Base-by-base conservation (phyloP, 2,113 vertebrate genomes). In the Pandion haliaetus region DNA sequence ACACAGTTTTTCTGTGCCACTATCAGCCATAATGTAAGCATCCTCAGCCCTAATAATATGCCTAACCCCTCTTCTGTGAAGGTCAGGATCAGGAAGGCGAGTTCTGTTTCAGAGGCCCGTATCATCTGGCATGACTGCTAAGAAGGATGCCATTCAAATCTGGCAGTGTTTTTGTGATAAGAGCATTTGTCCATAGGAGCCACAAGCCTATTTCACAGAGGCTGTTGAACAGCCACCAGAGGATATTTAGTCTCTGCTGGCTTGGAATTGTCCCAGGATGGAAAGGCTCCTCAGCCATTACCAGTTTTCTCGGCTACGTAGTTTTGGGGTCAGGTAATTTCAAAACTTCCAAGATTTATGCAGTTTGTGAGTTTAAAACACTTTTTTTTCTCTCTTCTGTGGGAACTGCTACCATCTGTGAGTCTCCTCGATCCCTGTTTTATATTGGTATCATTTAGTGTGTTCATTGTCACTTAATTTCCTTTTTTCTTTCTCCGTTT, bases 171-270 rank as follows among this genome's bases (percentile, higher is more conserved):
- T 82, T 59, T 94, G 77, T 91, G 93, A 94, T 94, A 87, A 94
- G 71, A 95, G 67, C 91, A 74, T 96, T 94, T 96, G 86, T 95
- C 94, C 89, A 23, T 66, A 78, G 77, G 66, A 96, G 85, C 50
- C 78, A 91, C 94, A 94, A 97, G 66, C 93, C 79, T 96, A 57
- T 97, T 96, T 97, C 94, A 93, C 6, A 8, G 86, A 93, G 84
- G 29, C 77, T 91, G 58, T 65, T 91, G 83, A 95, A 83, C 58
- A 89, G 70, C 65, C 62, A 97, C 74, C 54, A 62, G 84, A 90
- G 84, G 79, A 85, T 94, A 73, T 93, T 93, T 90, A 93, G 84
- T 93, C 74, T 97, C 66, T 95, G 78, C 67, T 93, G 82, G 18
- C 55, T 88, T 88, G 91, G 87, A 95, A 83, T 94, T 85, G 55